These are phyloP conservation scores for Capromys pilorides DNA, from an alignment of 2,797 vertebrate species.

Conservation along the genomic window DNA sequence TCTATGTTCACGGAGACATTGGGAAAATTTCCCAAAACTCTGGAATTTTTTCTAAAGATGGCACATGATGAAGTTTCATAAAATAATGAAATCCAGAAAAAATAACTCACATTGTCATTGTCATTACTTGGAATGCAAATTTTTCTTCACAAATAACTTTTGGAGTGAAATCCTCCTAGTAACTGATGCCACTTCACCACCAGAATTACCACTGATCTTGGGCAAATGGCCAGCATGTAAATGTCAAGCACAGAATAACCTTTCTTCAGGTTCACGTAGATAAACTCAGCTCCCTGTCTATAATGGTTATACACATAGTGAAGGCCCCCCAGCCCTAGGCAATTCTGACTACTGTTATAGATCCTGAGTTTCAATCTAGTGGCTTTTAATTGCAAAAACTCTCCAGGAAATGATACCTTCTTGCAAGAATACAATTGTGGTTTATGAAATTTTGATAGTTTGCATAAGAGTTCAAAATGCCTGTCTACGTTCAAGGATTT, in stretches of 20 bases:
- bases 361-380: background rate
- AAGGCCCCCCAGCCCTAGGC: background rate
- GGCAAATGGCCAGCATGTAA: constrained; percentile 13
- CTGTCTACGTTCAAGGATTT: background rate
- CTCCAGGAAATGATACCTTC: background rate
- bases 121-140: background rate
- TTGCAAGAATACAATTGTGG: background rate
- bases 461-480: background rate
- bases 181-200: background rate
- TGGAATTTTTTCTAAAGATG: background rate
- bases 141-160: background rate
- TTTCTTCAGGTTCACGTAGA: background rate
- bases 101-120: background rate
- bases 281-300: background rate
- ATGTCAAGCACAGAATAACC: background rate
- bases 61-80: background rate
- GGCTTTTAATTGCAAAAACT: background rate
- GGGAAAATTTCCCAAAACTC: constrained; percentile 25
- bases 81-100: constrained; percentile 27
- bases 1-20: background rate
- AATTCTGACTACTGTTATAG: background rate
- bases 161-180: background rate
- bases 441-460: constrained; percentile 15
- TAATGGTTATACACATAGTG: background rate
- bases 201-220: background rate